phyloP scores from a whole-genome alignment of 2,797 vertebrate species.

The Oophaga sylvatica region DNA sequence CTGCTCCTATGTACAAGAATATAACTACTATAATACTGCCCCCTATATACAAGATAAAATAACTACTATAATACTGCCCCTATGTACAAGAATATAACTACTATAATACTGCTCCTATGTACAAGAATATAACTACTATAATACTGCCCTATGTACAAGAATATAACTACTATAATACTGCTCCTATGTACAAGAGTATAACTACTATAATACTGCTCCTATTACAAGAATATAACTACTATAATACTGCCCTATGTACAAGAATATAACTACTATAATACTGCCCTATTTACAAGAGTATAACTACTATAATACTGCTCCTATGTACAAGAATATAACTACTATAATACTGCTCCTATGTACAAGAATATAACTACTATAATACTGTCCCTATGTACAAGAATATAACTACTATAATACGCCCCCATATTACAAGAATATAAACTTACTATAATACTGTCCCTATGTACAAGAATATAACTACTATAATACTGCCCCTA shows the following conservation, averaged over 20 bases:
- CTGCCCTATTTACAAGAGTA: constrained; percentile 9
- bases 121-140: too few species aligned
- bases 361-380: constrained; percentile 10
- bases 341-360: background rate
- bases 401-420: constrained; percentile 21
- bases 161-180: constrained; percentile 11
- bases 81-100: too few species aligned
- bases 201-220: constrained; percentile 20
- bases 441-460: constrained; percentile 21
- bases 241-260: background rate
- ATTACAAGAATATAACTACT: background rate
- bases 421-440: constrained; percentile 9
- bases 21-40: too few species aligned
- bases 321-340: background rate
- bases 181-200: constrained; percentile 5
- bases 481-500: constrained; percentile 27
- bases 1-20: too few species aligned
- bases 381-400: constrained; percentile 7
- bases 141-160: background rate
- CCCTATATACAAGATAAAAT: too few species aligned
- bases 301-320: constrained; percentile 14
- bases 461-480: constrained; percentile 3
- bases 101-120: too few species aligned
- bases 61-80: too few species aligned
- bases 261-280: constrained; percentile 8